Evolutionary conservation across 1,140 invertebrate genomes (phyloP), one percentile per base, ranked within the genome.

Genomic region (Diorhabda elongata): DNA sequence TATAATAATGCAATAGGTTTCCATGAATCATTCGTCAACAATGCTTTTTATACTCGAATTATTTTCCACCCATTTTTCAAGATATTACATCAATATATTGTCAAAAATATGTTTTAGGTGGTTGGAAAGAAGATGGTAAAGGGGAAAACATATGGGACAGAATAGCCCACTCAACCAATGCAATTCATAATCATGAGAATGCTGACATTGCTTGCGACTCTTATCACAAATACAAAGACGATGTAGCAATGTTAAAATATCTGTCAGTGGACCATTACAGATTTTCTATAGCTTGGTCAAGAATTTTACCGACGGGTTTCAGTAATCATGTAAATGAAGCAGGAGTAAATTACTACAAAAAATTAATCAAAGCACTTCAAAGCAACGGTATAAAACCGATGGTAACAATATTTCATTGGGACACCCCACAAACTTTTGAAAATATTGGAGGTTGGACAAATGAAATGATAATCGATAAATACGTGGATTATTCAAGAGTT

Each of bases 291-390:
- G 85, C 86, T 9, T 90, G 88, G 88, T 71, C 85, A 3, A 73
- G 86, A 56, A 65, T 79, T 9, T 68, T 79, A 56, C 77, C 77
- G 3, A 71, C 58, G 44, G 76, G 76, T 42, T 71, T 59, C 11
- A 74, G 78, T 3, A 81, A 85, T 71, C 69, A 81, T 9, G 73
- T 89, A 0, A 90, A 89, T 74, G 79, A 83, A 44, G 84, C 85
- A 66, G 89, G 88, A 11, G 73, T 88, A 3, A 77, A 83, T 3
- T 90, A 90, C 75, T 90, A 91, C 76, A 86, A 89, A 67, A 83
- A 85, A 43, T 75, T 91, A 0, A 85, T 90, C 8, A 79, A 88
- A 2, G 80, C 77, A 62, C 68, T 87, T 41, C 42, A 84, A 2
- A 74, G 71, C 26, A 80, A 82, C 64, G 75, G 73, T 43, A 86